Percentiles rank a stretch among this genome's conserved stretches.
Conservation (phyloP, 2,888 invertebrate genomes). For the Drosophila affinis region DNA sequence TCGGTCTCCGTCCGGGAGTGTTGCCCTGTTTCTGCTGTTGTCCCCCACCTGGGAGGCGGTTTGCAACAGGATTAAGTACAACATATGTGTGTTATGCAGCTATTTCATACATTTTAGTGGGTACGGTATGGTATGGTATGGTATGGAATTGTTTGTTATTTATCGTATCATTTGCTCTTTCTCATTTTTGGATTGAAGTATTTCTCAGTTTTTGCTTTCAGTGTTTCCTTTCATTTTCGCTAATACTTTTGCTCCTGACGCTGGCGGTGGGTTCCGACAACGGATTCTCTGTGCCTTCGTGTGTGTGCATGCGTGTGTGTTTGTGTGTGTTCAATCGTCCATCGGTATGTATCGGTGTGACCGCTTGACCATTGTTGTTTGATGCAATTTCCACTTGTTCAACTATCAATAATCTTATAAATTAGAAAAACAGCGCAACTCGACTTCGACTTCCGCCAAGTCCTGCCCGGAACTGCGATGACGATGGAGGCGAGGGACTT, state of each 20-base stretch:
- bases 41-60: conserved; percentile 1
- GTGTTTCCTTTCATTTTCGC: conserved; percentile 37
- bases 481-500: conserved; percentile 64
- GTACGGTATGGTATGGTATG: conserved; percentile 2
- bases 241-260: conserved; percentile 34
- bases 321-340: conserved; percentile 26
- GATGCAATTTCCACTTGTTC: conserved; percentile 55
- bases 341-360: neutral
- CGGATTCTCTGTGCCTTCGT: conserved; percentile 19
- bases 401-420: conserved; percentile 75
- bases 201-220: conserved; percentile 61
- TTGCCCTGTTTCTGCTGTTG: conserved; percentile 27
- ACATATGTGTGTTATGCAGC: conserved; percentile 26
- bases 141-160: conserved; percentile 23
- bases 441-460: conserved; percentile 47
- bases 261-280: conserved; percentile 15
- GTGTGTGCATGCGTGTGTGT: conserved; percentile 20
- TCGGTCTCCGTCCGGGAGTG: conserved; percentile 15
- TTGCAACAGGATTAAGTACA: conserved; percentile 55
- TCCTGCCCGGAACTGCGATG: conserved; percentile 42
- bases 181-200: conserved; percentile 53
- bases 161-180: conserved; percentile 23
- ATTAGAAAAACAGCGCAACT: conserved; percentile 78
- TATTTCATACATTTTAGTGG: conserved; percentile 38
- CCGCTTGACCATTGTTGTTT: conserved; percentile 29